Conservation (phyloP, 1,140 invertebrate genomes). For the Andrena cerasifolii region DNA sequence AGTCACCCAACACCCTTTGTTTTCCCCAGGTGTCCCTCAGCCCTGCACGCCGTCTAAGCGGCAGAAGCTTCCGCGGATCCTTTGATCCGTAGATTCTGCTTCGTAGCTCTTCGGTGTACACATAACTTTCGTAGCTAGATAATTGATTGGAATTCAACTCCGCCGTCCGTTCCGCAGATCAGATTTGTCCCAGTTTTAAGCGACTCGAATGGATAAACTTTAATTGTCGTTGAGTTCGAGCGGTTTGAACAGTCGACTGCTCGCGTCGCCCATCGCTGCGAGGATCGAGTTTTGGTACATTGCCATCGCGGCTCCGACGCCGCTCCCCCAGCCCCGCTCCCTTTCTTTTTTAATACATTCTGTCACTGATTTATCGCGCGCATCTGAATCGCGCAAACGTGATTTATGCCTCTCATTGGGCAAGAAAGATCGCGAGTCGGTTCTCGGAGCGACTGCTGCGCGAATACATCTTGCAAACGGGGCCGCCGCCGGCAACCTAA, state of each 20-base stretch:
- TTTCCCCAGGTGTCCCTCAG: background rate
- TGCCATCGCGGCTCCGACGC: slow-evolving; percentile 25
- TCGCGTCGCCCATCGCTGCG: slow-evolving; percentile 14
- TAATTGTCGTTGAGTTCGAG: background rate
- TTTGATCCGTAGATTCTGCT: background rate
- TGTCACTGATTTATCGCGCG: slow-evolving; percentile 46
- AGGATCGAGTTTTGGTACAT: slow-evolving; percentile 38
- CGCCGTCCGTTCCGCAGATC: too few species aligned
- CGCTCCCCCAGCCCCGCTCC: background rate
- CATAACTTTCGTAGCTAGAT: too few species aligned
- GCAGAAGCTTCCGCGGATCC: background rate
- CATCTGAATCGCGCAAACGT: slow-evolving; percentile 42
- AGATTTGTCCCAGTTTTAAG: too few species aligned
- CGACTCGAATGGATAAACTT: slow-evolving; percentile 17
- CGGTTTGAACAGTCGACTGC: background rate
- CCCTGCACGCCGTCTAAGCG: too few species aligned
- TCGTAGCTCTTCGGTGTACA: too few species aligned
- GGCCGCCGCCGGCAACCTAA: slow-evolving; percentile 24
- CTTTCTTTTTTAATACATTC: slow-evolving; percentile 17
- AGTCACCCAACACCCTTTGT: background rate
- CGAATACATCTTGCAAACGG: slow-evolving; percentile 13
- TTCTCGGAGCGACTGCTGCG: slow-evolving; percentile 17
- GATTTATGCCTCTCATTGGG: slow-evolving; percentile 38
- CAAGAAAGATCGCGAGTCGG: slow-evolving; percentile 23
- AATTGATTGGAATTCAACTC: too few species aligned